Conservation (phyloP, 2,113 vertebrate genomes). For the Ceyx margarethae region DNA sequence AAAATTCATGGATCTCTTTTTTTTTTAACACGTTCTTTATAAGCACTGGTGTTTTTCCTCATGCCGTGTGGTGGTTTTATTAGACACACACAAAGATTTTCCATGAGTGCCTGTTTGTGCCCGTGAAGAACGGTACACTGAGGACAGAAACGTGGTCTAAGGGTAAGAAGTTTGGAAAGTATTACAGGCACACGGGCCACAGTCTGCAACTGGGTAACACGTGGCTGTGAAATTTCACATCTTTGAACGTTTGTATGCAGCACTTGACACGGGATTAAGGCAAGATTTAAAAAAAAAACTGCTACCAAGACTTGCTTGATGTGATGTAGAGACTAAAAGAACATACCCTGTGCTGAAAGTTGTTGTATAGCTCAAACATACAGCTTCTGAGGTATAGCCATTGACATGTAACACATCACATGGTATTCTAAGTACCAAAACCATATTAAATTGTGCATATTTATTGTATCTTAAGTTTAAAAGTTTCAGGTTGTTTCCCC, state of each 20-base stretch:
- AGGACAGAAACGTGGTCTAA: neutral
- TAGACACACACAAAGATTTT: neutral
- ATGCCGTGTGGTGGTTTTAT: neutral
- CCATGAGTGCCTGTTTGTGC: neutral
- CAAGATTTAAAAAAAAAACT: neutral
- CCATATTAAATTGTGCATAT: neutral
- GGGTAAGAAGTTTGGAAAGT: neutral
- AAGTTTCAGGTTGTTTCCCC: neutral
- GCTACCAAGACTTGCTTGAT: fast-evolving
- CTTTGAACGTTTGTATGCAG: neutral
- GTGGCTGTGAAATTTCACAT: neutral
- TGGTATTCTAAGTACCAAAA: neutral
- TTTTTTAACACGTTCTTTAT: neutral
- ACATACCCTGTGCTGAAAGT: neutral
- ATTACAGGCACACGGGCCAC: neutral
- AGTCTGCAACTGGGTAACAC: neutral
- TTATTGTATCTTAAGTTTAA: neutral
- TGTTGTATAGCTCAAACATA: neutral
- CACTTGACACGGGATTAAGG: neutral
- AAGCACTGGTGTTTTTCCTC: neutral
- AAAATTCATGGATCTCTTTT: neutral
- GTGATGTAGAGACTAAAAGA: neutral
- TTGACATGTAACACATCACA: neutral
- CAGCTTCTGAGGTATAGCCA: neutral
- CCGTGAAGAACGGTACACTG: neutral